A percentile compares a stretch with the other conserved stretches of the same genome.
Conservation (phyloP, 1,140 invertebrate genomes). For the Physella acuta region DNA sequence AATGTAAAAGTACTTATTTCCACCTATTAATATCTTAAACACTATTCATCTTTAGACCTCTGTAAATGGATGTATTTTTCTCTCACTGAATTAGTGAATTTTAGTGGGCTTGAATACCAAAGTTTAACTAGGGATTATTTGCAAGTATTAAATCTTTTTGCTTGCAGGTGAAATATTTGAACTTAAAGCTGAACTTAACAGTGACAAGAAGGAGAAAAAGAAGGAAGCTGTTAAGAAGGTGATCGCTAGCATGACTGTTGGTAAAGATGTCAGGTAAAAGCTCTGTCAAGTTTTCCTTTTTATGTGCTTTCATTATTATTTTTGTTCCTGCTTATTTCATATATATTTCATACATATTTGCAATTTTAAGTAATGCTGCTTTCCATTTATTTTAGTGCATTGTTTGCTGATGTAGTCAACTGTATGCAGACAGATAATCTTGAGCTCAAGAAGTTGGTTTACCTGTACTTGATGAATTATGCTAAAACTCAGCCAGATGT, state of each 20-base stretch:
- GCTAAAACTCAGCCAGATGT: constrained; percentile 99
- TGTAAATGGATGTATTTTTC: too few relatives aligned
- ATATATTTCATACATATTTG: neutral
- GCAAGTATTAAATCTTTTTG: too few relatives aligned
- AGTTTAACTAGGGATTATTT: too few relatives aligned
- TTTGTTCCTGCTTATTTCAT: neutral
- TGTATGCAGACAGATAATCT: constrained; percentile 99
- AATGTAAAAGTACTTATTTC: too few relatives aligned
- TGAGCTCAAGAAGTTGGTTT: constrained; percentile 98
- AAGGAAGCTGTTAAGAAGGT: constrained; percentile 99
- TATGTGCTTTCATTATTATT: neutral
- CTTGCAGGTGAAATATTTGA: constrained; percentile 65
- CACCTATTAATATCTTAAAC: too few relatives aligned
- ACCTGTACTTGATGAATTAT: constrained; percentile 99
- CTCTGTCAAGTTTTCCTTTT: neutral
- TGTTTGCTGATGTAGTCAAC: constrained; percentile 99
- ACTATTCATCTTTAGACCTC: too few relatives aligned
- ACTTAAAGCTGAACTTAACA: constrained; percentile 97
- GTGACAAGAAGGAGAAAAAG: constrained; percentile 99
- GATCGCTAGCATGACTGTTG: constrained; percentile 99
- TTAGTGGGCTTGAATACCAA: too few relatives aligned
- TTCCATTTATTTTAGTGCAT: constrained; percentile 65
- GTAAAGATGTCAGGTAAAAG: constrained; percentile 70
- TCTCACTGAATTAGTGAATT: too few relatives aligned
- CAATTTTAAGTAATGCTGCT: neutral